These are phyloP conservation scores for Hexactinellida sp. DNA, from an alignment of 37 sponge, comb jelly and placozoan genomes.

Conservation along the genomic window DNA sequence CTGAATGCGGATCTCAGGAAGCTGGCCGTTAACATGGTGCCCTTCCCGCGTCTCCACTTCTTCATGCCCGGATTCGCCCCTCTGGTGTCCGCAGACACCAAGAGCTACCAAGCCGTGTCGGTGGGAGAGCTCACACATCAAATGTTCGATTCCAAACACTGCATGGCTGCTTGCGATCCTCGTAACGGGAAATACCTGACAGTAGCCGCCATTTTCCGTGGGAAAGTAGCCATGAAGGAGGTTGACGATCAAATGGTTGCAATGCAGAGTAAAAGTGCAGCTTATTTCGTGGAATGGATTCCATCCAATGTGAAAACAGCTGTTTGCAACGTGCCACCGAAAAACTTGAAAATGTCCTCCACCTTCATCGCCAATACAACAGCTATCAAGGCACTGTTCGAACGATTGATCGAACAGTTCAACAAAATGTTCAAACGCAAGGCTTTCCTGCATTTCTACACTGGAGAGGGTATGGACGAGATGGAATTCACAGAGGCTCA, in stretches of 20 bases:
- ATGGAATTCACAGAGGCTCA: slow-evolving; percentile 99
- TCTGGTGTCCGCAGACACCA: slow-evolving; percentile 95
- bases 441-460: slow-evolving; percentile 99
- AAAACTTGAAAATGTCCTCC: slow-evolving; percentile 93
- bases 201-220: slow-evolving; percentile 98
- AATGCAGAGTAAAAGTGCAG: slow-evolving; percentile 99
- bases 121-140: slow-evolving; percentile 98
- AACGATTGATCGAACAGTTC: slow-evolving; percentile 99
- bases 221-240: slow-evolving; percentile 99
- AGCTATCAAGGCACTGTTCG: slow-evolving; percentile 98
- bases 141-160: slow-evolving; percentile 99
- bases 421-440: slow-evolving; percentile 99
- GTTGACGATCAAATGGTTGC: slow-evolving; percentile 97
- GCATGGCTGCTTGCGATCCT: slow-evolving; percentile 99
- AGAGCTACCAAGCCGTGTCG: slow-evolving; percentile 94
- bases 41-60: slow-evolving; percentile 99
- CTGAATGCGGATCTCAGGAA: slow-evolving; percentile 97
- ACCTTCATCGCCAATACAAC: slow-evolving; percentile 99
- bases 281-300: slow-evolving; percentile 99
- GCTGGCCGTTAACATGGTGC: slow-evolving; percentile 95
- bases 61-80: slow-evolving; percentile 99
- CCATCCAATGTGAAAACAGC: slow-evolving; percentile 99
- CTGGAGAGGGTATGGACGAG: slow-evolving; percentile 86
- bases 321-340: slow-evolving; percentile 94
- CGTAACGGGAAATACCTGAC: slow-evolving; percentile 99